phyloP scores from a whole-genome alignment of 23 tunicate genomes.

The Pegea sp. region DNA sequence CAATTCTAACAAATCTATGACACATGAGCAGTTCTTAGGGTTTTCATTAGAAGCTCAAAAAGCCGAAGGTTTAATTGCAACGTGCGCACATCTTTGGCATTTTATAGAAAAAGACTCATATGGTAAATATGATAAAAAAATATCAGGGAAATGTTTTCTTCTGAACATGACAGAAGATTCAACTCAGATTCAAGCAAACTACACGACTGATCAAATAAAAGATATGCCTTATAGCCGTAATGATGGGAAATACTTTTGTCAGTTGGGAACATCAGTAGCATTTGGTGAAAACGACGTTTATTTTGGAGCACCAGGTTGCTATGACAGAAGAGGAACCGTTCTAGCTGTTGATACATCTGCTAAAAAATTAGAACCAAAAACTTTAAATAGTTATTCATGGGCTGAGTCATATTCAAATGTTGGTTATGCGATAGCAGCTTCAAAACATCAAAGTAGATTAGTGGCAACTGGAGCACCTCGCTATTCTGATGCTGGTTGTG shows the following conservation, averaged over 20 bases:
- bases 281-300: not conserved
- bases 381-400: not conserved
- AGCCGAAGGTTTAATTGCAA: not conserved
- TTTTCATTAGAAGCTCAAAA: not conserved
- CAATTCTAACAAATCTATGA: not conserved
- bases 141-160: not conserved
- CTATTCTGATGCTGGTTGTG: not conserved
- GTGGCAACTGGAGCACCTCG: not conserved
- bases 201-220: not conserved
- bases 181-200: not conserved
- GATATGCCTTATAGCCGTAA: too few relatives aligned
- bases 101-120: not conserved
- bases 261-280: not conserved
- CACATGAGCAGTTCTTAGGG: too few relatives aligned
- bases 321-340: not conserved
- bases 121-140: not conserved
- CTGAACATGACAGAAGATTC: not conserved
- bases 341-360: not conserved
- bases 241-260: too few relatives aligned
- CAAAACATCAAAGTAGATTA: not conserved
- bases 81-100: not conserved
- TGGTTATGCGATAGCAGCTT: not conserved
- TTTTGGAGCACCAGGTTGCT: conserved; percentile 1
- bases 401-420: not conserved
- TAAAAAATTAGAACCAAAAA: too few relatives aligned